A percentile compares a stretch with the other conserved stretches of the same genome.
Evolutionary conservation across 2,797 vertebrate species (phyloP).

Genomic region (Gymnoscopelus microlampas): DNA sequence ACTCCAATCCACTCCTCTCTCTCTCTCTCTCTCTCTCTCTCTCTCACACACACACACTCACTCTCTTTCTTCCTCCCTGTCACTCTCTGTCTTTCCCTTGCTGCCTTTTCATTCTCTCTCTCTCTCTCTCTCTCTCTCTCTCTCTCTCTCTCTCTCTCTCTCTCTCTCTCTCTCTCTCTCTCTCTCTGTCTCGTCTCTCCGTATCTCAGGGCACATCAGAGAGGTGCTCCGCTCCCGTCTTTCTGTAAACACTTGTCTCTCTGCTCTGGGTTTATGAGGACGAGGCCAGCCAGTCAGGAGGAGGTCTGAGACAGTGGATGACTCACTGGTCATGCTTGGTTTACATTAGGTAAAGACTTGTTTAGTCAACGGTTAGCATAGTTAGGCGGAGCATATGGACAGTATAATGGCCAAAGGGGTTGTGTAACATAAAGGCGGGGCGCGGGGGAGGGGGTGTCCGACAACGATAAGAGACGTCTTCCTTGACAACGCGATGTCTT

Average conservation of each 20-base stretch:
- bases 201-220: slow-evolving; percentile 76
- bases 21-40: slow-evolving; percentile 52
- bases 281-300: slow-evolving; percentile 60
- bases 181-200: slow-evolving; percentile 18
- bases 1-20: background rate
- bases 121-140: background rate
- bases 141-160: background rate
- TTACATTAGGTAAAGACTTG: slow-evolving; percentile 75
- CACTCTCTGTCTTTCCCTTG: no score
- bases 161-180: slow-evolving; percentile 3
- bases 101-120: background rate
- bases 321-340: slow-evolving; percentile 62
- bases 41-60: slow-evolving; percentile 47
- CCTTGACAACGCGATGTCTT: no score
- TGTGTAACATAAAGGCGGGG: background rate
- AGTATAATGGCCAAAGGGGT: slow-evolving; percentile 24
- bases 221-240: slow-evolving; percentile 76
- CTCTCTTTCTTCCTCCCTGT: slow-evolving; percentile 4
- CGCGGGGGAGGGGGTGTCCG: no score
- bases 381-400: slow-evolving; percentile 43
- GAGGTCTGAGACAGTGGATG: slow-evolving; percentile 70
- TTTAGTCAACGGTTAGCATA: slow-evolving; percentile 67
- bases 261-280: slow-evolving; percentile 72
- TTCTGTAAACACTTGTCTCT: slow-evolving; percentile 70
- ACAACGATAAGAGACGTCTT: no score